phyloP scores from a whole-genome alignment of 2,113 vertebrate species.

The Phaethornis superciliosus region DNA sequence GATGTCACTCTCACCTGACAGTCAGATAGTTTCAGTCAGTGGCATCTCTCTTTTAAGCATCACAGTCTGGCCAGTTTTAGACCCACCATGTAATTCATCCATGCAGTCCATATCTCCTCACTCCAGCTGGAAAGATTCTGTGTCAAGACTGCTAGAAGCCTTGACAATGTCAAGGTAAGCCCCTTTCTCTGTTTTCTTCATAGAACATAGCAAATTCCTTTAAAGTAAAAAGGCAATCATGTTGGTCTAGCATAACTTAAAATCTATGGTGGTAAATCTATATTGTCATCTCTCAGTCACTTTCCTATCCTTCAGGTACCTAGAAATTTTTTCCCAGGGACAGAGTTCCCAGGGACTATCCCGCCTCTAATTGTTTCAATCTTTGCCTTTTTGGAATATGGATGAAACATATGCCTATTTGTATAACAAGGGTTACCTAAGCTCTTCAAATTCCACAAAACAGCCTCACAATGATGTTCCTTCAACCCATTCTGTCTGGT shows the following conservation, averaged over 20 bases:
- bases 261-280: background rate
- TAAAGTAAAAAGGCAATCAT: background rate
- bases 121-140: rapidly evolving
- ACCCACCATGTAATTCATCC: background rate
- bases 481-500: background rate
- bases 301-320: background rate
- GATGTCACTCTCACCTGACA: background rate
- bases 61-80: background rate
- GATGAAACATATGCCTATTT: background rate
- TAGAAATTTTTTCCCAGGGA: background rate
- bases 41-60: background rate
- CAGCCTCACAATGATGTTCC: background rate
- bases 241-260: background rate
- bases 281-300: background rate
- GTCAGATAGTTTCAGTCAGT: background rate
- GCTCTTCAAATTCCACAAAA: background rate
- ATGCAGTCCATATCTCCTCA: rapidly evolving
- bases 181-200: background rate
- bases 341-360: background rate
- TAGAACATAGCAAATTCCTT: background rate
- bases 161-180: background rate
- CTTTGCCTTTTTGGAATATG: background rate
- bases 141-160: background rate
- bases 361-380: background rate
- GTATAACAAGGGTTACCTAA: background rate